Conservation (phyloP, 2,888 invertebrate genomes). For the Noctua fimbriata region DNA sequence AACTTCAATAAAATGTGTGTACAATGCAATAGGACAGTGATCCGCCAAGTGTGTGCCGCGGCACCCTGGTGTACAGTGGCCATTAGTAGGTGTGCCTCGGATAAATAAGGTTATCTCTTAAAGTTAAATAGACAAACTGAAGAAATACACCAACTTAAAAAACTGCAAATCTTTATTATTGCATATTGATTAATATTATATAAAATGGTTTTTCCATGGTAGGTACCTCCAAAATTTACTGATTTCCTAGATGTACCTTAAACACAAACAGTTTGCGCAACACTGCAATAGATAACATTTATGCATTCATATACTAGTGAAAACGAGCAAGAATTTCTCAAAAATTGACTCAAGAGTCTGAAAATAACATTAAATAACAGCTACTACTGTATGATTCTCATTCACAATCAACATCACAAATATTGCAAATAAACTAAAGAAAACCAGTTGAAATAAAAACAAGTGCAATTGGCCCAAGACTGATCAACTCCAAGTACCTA, state of each 20-base stretch:
- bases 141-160: too few species aligned
- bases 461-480: neutral
- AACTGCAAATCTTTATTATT: too few species aligned
- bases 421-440: slow-evolving; percentile 24
- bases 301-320: neutral
- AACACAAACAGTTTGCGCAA: too few species aligned
- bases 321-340: neutral
- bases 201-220: too few species aligned
- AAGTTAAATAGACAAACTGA: too few species aligned
- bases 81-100: too few species aligned
- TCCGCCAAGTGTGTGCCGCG: too few species aligned
- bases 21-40: neutral
- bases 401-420: slow-evolving; percentile 1
- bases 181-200: too few species aligned
- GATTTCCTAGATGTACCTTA: too few species aligned
- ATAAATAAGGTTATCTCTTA: too few species aligned
- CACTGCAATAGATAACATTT: neutral
- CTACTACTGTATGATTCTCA: neutral
- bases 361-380: neutral
- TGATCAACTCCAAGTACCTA: slow-evolving; percentile 5
- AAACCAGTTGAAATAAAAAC: slow-evolving; percentile 7
- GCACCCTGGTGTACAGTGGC: too few species aligned
- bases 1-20: neutral
- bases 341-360: neutral
- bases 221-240: too few species aligned